These are phyloP conservation scores for Polypedilum vanderplanki DNA, from an alignment of 1,140 invertebrate species.

Conservation along the genomic window DNA sequence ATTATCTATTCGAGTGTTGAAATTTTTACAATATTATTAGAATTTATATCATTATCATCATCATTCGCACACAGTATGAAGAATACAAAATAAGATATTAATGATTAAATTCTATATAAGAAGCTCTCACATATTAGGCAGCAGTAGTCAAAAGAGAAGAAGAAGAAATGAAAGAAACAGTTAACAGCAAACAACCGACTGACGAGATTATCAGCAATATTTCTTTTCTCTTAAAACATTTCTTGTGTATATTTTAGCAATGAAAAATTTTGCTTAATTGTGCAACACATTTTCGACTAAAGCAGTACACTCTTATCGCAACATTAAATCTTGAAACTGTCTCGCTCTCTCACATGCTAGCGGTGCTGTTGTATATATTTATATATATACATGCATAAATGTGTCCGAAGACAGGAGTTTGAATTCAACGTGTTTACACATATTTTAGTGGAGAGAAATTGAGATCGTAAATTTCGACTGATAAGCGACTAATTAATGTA, in stretches of 20 bases:
- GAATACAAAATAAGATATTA: too few relatives aligned
- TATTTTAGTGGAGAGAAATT: constrained; percentile 10
- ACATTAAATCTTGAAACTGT: constrained; percentile 14
- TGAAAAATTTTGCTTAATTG: constrained; percentile 27
- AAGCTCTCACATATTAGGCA: background rate
- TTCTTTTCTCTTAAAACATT: background rate
- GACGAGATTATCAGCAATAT: constrained; percentile 11
- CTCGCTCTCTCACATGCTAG: constrained; percentile 2
- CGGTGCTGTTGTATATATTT: background rate
- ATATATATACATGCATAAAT: background rate
- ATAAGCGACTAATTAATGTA: background rate
- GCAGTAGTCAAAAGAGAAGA: background rate
- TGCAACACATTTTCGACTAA: constrained; percentile 27
- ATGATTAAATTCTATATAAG: too few relatives aligned
- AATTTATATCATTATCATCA: too few relatives aligned
- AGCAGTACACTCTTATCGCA: background rate
- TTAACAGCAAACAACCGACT: background rate
- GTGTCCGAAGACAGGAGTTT: constrained; percentile 9
- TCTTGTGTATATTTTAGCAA: constrained; percentile 18
- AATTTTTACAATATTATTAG: too few relatives aligned
- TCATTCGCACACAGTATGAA: too few relatives aligned
- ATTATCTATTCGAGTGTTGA: too few relatives aligned
- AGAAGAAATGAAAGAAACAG: background rate
- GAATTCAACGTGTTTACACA: constrained; percentile 4
- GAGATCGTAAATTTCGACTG: constrained; percentile 8